Evolutionary conservation across 2,797 vertebrate species (phyloP), one percentile per base, ranked within the genome.

Genomic region (Oreochromis grahami): DNA sequence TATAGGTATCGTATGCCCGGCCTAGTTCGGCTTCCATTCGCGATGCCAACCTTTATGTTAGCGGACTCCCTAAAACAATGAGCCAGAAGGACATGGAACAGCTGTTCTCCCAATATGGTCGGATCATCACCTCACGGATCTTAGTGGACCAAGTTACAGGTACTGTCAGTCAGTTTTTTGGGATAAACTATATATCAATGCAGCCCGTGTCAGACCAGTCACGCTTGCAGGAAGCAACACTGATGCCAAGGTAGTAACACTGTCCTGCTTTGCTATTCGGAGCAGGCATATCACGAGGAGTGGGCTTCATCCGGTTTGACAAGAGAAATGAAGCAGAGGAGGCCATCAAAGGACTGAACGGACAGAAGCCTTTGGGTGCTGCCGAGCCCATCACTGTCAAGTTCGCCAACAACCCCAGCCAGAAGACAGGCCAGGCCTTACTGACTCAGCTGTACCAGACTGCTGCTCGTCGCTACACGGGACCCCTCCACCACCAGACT

Each of bases 51-150:
- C 97, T 99, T 84, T 99, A 99, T 0, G 98, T 99, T 87, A 99
- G 98, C 0, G 98, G 98, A 29, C 97, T 99, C 26, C 98, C 98
- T 32, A 98, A 98, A 94, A 98, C 97, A 88, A 98, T 99, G 98
- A 98, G 97, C 91, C 98, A 99, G 96, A 98, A 98, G 87, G 98
- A 99, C 90, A 98, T 99, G 98, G 98, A 99, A 77, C 98, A 98
- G 94, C 97, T 99, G 45, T 99, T 99, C 94, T 98, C 98, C 8
- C 98, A 98, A 84, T 99, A 99, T 0, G 98, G 98, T 34, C 97
- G 98, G 24, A 99, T 99, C 92, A 99, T 99, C 96, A 98, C 98
- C 7, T 98, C 98, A 19, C 98, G 98, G n/a, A 98, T 99, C 89
- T 96, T 99, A 63, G 97, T 99, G 79, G 98, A 99, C 94, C 98